Conservation (phyloP, 1,140 invertebrate genomes). For the Odontomachus brunneus region DNA sequence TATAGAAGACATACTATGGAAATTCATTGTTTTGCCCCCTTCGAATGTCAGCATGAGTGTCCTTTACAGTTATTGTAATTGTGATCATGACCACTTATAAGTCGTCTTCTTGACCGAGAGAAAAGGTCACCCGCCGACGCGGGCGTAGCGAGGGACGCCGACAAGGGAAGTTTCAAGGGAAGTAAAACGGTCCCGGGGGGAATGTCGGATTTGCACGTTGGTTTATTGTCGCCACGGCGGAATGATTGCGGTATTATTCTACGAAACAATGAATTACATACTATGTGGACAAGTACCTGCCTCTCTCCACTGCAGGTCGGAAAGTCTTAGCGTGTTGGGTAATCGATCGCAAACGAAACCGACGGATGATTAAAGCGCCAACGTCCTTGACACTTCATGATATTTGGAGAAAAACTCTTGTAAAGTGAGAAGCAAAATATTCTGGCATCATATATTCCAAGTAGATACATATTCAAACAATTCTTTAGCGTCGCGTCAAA, state of each 20-base stretch:
- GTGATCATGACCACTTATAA: slow-evolving; percentile 57
- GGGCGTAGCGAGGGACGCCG: slow-evolving; percentile 18
- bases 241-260: slow-evolving; percentile 44
- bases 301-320: slow-evolving; percentile 39
- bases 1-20: slow-evolving; percentile 77
- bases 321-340: slow-evolving; percentile 62
- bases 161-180: slow-evolving; percentile 39
- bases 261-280: slow-evolving; percentile 80
- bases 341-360: slow-evolving; percentile 14
- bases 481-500: neutral
- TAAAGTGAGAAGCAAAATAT: neutral
- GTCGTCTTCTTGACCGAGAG: slow-evolving; percentile 15
- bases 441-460: neutral
- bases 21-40: slow-evolving; percentile 78
- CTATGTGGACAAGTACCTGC: slow-evolving; percentile 73
- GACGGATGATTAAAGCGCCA: neutral
- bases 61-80: slow-evolving; percentile 69
- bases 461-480: neutral
- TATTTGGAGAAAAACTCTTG: neutral
- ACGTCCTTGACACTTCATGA: neutral
- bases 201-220: slow-evolving; percentile 41
- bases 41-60: slow-evolving; percentile 73
- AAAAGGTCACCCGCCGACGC: slow-evolving; percentile 25
- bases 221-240: slow-evolving; percentile 47
- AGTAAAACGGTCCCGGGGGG: slow-evolving; percentile 30